Evolutionary conservation across 2,113 vertebrate species (phyloP).

Genomic region (Mus musculus): GRCm39 chr5:6463001-6463500

Average conservation of each 20-base stretch:
- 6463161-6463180: background rate
- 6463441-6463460: background rate
- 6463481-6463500: background rate
- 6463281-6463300: background rate
- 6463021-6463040: background rate
- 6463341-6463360: background rate
- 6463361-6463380: background rate
- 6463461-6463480: background rate
- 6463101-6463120: background rate
- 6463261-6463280: background rate
- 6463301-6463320: background rate
- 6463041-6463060: background rate
- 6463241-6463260: background rate
- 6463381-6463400: background rate
- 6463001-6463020: background rate
- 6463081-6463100: background rate
- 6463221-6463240: background rate
- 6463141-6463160: background rate
- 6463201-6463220: background rate
- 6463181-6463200: background rate
- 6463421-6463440: background rate
- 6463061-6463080: background rate
- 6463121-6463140: background rate
- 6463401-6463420: background rate
- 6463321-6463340: background rate